A percentile compares a stretch with the other conserved stretches of the same genome.
Conservation (phyloP, 2,888 invertebrate genomes). For the Agrenia bidenticulata region DNA sequence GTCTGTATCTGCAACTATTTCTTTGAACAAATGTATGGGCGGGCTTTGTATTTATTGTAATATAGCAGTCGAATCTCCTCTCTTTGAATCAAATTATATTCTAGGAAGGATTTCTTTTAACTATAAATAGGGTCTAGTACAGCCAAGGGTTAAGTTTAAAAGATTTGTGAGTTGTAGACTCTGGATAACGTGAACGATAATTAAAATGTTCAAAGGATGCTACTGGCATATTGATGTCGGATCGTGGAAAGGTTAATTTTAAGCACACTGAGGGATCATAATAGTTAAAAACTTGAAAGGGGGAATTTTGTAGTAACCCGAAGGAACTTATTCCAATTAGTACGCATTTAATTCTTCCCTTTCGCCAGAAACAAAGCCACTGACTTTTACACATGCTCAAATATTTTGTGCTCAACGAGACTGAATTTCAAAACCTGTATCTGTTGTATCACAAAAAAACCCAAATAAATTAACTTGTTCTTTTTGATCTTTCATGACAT, state of each 20-base stretch:
- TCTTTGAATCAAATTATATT: too few species aligned
- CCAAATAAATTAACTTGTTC: slow-evolving; percentile 16
- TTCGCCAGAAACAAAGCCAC: slow-evolving; percentile 1
- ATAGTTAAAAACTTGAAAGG: slow-evolving; percentile 7
- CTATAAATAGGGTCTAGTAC: too few species aligned
- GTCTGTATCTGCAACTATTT: too few species aligned
- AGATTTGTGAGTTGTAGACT: too few species aligned
- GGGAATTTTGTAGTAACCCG: not conserved
- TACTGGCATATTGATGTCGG: slow-evolving; percentile 18
- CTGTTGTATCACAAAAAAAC: not conserved
- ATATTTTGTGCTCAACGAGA: too few species aligned
- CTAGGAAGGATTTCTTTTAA: too few species aligned
- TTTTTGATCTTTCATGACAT: not conserved
- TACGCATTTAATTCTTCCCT: not conserved
- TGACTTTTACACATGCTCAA: slow-evolving; percentile 1
- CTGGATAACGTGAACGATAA: not conserved
- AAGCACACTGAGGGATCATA: slow-evolving; percentile 1
- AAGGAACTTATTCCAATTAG: slow-evolving; percentile 5
- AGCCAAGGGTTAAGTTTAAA: too few species aligned
- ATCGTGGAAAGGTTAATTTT: slow-evolving; percentile 12
- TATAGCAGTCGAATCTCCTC: too few species aligned
- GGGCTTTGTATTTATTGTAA: too few species aligned
- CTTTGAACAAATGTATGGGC: too few species aligned
- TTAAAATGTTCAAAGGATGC: slow-evolving; percentile 19
- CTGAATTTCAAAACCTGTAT: too few species aligned